phyloP scores from a whole-genome alignment of 2,113 vertebrate species.

The Pimephales promelas region DNA sequence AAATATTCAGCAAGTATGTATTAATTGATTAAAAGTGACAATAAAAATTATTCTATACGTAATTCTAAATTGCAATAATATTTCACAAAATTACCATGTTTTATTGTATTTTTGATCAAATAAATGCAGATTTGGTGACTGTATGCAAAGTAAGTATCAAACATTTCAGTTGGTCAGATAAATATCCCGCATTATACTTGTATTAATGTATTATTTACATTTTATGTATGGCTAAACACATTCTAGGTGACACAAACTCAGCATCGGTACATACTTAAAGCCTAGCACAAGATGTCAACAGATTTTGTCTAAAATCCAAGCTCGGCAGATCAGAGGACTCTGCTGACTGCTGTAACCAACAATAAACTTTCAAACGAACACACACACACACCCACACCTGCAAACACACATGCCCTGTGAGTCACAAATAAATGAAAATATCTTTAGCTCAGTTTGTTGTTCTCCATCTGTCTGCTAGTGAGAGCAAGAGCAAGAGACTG shows the following conservation, averaged over 20 bases:
- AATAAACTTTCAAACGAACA: background rate
- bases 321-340: background rate
- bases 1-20: no score
- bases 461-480: background rate
- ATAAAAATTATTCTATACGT: background rate
- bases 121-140: background rate
- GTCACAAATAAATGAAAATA: constrained; percentile 14
- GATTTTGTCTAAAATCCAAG: background rate
- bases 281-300: constrained; percentile 1
- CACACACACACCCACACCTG: constrained; percentile 13
- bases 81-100: background rate
- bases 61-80: background rate
- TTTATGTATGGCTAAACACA: background rate
- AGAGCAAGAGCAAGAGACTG: background rate
- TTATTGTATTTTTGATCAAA: background rate
- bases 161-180: background rate
- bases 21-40: background rate
- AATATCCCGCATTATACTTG: background rate
- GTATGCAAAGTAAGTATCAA: background rate
- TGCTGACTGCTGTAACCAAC: constrained; percentile 24
- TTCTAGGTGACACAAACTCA: no score
- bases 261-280: background rate
- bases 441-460: constrained; percentile 7
- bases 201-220: background rate
- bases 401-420: background rate